These are phyloP conservation scores for Alentia gelatinosa DNA, from an alignment of 2,888 invertebrate species.

Conservation along the genomic window DNA sequence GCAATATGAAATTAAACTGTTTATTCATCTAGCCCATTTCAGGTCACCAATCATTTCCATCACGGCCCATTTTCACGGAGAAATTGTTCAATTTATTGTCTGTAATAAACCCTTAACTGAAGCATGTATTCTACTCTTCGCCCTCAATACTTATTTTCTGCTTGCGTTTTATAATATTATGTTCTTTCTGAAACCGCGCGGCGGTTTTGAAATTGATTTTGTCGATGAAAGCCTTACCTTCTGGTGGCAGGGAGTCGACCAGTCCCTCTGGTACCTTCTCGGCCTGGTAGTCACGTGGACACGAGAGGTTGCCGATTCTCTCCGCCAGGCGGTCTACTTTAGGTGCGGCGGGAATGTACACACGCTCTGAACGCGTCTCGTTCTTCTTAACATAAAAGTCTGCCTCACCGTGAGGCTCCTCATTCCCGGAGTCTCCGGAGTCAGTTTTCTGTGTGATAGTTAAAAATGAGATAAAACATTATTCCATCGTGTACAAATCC, in stretches of 20 bases:
- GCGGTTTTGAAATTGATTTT: no score
- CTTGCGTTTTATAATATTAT: no score
- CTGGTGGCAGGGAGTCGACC: constrained; percentile 87
- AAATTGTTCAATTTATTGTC: no score
- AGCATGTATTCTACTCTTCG: no score
- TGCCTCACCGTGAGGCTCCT: constrained; percentile 87
- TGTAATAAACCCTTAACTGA: no score
- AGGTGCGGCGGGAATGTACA: constrained; percentile 34
- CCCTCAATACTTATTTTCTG: no score
- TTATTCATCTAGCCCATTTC: no score
- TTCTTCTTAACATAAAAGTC: constrained; percentile 82
- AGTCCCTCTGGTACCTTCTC: constrained; percentile 84
- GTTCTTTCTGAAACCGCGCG: no score
- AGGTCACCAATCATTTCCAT: no score
- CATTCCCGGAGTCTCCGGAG: constrained; percentile 96
- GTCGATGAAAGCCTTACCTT: constrained; percentile 82
- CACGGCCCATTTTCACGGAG: no score
- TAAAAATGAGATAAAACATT: not conserved
- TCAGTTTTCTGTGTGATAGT: constrained; percentile 86
- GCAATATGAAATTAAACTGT: no score
- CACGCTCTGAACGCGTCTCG: constrained; percentile 60
- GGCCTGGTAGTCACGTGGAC: constrained; percentile 83
- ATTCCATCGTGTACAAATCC: no score
- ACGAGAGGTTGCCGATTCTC: constrained; percentile 84
- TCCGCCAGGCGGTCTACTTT: constrained; percentile 83